Percentiles rank a stretch among this genome's conserved stretches.
phyloP scores from a whole-genome alignment of 1,140 invertebrate genomes.

The Macrocentrus cingulum region DNA sequence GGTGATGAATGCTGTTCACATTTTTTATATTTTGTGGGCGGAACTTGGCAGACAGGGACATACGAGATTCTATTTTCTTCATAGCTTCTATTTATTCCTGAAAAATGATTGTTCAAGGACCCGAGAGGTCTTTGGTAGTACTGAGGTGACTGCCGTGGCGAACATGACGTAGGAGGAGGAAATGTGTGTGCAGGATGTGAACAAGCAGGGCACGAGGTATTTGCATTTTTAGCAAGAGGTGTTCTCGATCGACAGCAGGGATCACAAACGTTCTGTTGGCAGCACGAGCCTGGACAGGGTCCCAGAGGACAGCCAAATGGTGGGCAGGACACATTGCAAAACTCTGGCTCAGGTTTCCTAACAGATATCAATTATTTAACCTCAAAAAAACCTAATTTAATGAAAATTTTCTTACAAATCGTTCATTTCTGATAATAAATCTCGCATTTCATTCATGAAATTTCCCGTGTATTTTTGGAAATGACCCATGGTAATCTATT shows the following conservation, averaged over 20 bases:
- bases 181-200: neutral
- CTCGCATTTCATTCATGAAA: constrained; percentile 38
- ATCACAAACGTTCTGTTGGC: constrained; percentile 30
- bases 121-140: no score
- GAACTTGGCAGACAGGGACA: constrained; percentile 5
- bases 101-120: no score
- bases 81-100: no score
- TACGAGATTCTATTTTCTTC: no score
- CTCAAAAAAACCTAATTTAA: no score
- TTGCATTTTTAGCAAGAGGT: constrained; percentile 27
- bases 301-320: constrained; percentile 41
- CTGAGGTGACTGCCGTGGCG: no score
- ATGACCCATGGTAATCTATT: constrained; percentile 25
- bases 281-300: constrained; percentile 40
- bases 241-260: constrained; percentile 38
- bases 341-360: constrained; percentile 42
- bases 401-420: constrained; percentile 36
- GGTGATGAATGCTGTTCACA: neutral
- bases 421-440: constrained; percentile 34
- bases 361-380: neutral
- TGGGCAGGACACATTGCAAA: constrained; percentile 42
- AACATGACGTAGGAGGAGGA: neutral
- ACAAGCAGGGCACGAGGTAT: neutral
- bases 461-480: constrained; percentile 23
- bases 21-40: constrained; percentile 1